Conservation (phyloP, 1,140 invertebrate genomes). For the Bombus consobrinus region DNA sequence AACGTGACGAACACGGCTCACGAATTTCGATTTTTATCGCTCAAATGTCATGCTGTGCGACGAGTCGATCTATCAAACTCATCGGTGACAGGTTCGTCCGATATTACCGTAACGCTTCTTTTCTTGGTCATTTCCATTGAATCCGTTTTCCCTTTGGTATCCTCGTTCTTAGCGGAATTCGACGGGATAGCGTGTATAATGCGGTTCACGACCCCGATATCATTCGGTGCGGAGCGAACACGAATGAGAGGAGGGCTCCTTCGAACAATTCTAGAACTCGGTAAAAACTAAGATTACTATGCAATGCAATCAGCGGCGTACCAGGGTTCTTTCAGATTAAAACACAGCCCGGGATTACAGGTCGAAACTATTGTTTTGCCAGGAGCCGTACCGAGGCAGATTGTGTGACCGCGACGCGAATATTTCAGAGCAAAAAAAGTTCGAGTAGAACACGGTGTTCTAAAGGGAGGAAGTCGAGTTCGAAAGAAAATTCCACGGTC, state of each 20-base stretch:
- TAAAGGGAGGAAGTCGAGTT: not conserved
- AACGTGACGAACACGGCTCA: too few species aligned
- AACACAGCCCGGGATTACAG: conserved; percentile 58
- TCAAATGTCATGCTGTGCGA: too few species aligned
- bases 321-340: conserved; percentile 71
- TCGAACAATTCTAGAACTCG: conserved; percentile 57
- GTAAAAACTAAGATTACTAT: conserved; percentile 75
- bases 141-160: conserved; percentile 2
- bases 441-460: not conserved
- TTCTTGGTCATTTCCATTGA: conserved; percentile 1
- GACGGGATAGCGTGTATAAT: conserved; percentile 69
- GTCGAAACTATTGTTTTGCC: conserved; percentile 67
- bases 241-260: not conserved
- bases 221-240: conserved; percentile 1
- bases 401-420: conserved; percentile 23
- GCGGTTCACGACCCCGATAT: conserved; percentile 67
- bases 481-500: conserved; percentile 34
- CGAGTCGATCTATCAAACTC: conserved; percentile 32
- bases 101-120: conserved; percentile 25
- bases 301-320: conserved; percentile 70
- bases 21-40: too few species aligned
- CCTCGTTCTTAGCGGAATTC: conserved; percentile 61
- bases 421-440: not conserved
- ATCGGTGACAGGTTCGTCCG: conserved; percentile 9
- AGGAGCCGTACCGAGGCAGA: conserved; percentile 38